A percentile compares a stretch with the other conserved stretches of the same genome.
Conservation (phyloP, 1,140 invertebrate species). For the Diplogasteroides magnus region DNA sequence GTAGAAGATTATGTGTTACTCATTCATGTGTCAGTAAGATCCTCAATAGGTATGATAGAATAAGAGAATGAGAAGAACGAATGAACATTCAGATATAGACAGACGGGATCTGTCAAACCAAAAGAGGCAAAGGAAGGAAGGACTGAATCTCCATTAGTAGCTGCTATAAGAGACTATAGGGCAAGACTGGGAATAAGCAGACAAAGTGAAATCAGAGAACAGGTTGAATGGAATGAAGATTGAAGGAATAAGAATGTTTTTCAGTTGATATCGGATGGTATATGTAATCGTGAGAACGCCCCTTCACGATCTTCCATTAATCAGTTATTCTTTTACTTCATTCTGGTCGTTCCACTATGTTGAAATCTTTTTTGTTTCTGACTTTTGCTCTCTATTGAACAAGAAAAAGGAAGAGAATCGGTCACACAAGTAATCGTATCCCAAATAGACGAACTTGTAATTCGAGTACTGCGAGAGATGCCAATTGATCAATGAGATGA, state of each 20-base stretch:
- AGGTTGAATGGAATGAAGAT: no score
- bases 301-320: constrained; percentile 50
- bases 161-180: constrained; percentile 48
- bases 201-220: constrained; percentile 53
- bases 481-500: no score
- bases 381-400: neutral
- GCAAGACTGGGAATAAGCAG: constrained; percentile 40
- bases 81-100: constrained; percentile 40
- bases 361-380: no score
- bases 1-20: constrained; percentile 52
- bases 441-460: no score
- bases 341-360: no score
- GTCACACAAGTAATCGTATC: no score
- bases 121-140: constrained; percentile 53
- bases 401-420: no score
- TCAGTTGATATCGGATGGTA: constrained; percentile 43
- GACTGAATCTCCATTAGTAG: constrained; percentile 47
- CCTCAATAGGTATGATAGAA: constrained; percentile 38
- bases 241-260: no score
- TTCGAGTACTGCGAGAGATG: no score
- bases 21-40: constrained; percentile 53
- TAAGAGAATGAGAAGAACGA: neutral
- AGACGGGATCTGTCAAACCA: constrained; percentile 46
- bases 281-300: constrained; percentile 46
- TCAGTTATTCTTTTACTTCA: constrained; percentile 47